A percentile compares a stretch with the other conserved stretches of the same genome.
Conservation (phyloP, 2,888 invertebrate genomes). For the Acleris emargana region DNA sequence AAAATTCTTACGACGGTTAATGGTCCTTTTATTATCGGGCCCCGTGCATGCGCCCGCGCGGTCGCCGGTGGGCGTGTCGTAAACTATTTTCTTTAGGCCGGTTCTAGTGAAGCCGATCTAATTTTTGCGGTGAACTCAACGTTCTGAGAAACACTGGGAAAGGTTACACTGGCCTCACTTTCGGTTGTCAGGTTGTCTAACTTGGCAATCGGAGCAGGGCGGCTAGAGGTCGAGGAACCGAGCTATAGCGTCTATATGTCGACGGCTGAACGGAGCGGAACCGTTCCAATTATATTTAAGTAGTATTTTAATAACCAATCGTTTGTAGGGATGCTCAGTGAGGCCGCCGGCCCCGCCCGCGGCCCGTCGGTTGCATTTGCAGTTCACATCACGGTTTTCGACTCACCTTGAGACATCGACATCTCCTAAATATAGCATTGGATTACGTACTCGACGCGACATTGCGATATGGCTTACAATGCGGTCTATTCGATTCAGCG, state of each 20-base stretch:
- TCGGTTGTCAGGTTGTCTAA: conserved; percentile 32
- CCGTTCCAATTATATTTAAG: neutral
- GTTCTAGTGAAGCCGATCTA: conserved; percentile 52
- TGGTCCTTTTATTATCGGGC: conserved; percentile 64
- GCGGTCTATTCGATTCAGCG: conserved; percentile 22
- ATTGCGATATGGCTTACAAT: conserved; percentile 44
- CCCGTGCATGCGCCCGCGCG: conserved; percentile 55
- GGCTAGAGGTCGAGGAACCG: conserved; percentile 22
- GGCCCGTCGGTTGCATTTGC: conserved; percentile 22
- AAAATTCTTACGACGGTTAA: conserved; percentile 55
- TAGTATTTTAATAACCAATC: neutral
- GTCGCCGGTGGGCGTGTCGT: conserved; percentile 64
- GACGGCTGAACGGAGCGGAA: neutral
- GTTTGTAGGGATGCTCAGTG: conserved; percentile 25
- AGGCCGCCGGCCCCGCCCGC: conserved; percentile 13
- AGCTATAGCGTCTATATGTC: conserved; percentile 3
- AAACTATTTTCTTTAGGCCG: conserved; percentile 62
- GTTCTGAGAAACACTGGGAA: conserved; percentile 55
- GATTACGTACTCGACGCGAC: conserved; percentile 49
- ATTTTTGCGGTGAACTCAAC: conserved; percentile 62
- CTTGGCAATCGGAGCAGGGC: conserved; percentile 20
- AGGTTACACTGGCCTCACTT: conserved; percentile 35
- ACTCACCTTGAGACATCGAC: conserved; percentile 56
- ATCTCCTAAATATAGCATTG: conserved; percentile 55
- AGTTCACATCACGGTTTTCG: conserved; percentile 40